Evolutionary conservation across 2,888 invertebrate species (phyloP).

Genomic region (Selenia dentaria): DNA sequence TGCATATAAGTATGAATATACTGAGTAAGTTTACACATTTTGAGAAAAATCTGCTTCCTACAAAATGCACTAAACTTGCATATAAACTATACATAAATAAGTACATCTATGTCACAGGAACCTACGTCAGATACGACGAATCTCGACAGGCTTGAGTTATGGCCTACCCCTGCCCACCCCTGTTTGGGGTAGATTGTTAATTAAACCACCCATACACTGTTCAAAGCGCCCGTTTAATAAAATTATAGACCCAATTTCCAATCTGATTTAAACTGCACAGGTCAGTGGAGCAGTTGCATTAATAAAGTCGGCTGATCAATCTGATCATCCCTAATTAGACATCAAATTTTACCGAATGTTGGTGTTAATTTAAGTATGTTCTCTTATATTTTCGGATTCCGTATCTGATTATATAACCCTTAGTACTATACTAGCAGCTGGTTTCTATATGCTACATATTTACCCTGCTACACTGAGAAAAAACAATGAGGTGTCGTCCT

Average conservation of each 20-base stretch:
- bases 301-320: conserved; percentile 25
- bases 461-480: too few species aligned
- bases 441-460: too few species aligned
- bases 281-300: conserved; percentile 23
- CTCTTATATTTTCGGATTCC: too few species aligned
- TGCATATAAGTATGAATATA: too few species aligned
- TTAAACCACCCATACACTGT: conserved; percentile 66
- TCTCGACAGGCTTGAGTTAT: conserved; percentile 55
- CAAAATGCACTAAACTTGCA: too few species aligned
- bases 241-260: conserved; percentile 56
- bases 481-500: too few species aligned
- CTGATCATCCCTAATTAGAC: conserved; percentile 15
- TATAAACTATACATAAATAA: conserved; percentile 6
- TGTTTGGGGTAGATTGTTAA: conserved; percentile 59
- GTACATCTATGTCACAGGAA: conserved; percentile 14
- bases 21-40: too few species aligned
- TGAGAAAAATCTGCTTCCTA: too few species aligned
- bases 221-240: conserved; percentile 53
- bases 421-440: too few species aligned
- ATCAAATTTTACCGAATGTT: conserved; percentile 3
- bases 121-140: conserved; percentile 31
- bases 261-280: conserved; percentile 46
- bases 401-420: too few species aligned
- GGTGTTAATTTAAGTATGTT: too few species aligned
- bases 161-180: conserved; percentile 24